These are phyloP conservation scores for Vanessa cardui DNA, from an alignment of 2,888 invertebrate genomes.

Conservation along the genomic window DNA sequence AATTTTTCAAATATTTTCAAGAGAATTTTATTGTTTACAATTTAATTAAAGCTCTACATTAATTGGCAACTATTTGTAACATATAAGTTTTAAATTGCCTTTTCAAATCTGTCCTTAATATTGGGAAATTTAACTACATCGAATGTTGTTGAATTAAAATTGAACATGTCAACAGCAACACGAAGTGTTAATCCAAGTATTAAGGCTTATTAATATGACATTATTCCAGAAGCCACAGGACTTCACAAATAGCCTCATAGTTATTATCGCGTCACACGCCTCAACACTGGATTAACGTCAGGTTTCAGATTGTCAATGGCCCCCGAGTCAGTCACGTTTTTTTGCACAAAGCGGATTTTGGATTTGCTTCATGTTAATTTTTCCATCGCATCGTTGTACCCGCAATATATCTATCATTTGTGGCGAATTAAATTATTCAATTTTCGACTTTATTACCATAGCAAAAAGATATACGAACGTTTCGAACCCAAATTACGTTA, in stretches of 20 bases:
- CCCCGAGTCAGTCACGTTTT: constrained; percentile 38
- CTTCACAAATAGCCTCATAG: constrained; percentile 16
- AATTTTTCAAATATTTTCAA: background rate
- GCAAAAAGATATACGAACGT: constrained; percentile 25
- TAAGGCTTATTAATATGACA: constrained; percentile 18
- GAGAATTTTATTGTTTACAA: background rate
- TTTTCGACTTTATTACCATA: constrained; percentile 37
- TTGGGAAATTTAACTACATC: background rate
- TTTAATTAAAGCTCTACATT: background rate
- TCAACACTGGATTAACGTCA: constrained; percentile 33
- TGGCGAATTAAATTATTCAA: constrained; percentile 25
- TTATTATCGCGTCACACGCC: constrained; percentile 36
- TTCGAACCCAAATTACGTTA: constrained; percentile 31
- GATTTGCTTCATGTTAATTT: constrained; percentile 46
- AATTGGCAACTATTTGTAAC: background rate
- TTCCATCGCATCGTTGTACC: constrained; percentile 31
- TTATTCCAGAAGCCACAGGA: constrained; percentile 25
- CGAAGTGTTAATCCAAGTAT: constrained; percentile 7
- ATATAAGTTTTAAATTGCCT: background rate
- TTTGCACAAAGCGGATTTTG: constrained; percentile 45
- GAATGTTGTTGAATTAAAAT: background rate
- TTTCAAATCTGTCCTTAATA: background rate
- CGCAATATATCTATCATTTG: constrained; percentile 27
- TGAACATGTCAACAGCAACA: background rate
- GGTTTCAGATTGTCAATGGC: constrained; percentile 41